Conservation (phyloP, 2,113 vertebrate genomes). For the Notarius lentiginosus region DNA sequence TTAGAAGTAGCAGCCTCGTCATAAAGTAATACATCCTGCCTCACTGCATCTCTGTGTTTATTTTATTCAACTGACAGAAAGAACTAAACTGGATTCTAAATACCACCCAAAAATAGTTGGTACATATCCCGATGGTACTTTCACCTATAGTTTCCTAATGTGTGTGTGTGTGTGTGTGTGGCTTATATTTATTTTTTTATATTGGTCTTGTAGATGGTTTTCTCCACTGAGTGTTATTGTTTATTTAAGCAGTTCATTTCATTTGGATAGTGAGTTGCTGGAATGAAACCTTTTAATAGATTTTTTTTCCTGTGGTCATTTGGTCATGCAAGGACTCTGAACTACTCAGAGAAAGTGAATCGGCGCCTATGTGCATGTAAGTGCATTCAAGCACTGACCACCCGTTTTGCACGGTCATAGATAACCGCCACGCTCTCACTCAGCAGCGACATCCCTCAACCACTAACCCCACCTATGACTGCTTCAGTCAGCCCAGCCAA, state of each 20-base stretch:
- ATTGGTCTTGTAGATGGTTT: neutral
- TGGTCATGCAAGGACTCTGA: slow-evolving; percentile 3
- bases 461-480: slow-evolving; percentile 16
- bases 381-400: slow-evolving; percentile 38
- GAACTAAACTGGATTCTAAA: neutral
- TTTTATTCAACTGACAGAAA: slow-evolving; percentile 3
- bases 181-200: slow-evolving; percentile 10
- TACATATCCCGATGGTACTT: neutral
- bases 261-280: neutral
- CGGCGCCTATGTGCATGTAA: slow-evolving; percentile 14
- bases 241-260: slow-evolving; percentile 25
- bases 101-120: neutral
- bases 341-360: slow-evolving; percentile 12
- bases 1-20: neutral
- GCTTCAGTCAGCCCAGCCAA: slow-evolving; percentile 17
- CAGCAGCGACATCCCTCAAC: slow-evolving; percentile 19
- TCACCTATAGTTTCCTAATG: neutral
- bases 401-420: slow-evolving; percentile 17
- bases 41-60: neutral
- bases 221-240: slow-evolving; percentile 17
- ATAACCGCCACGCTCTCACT: slow-evolving; percentile 22
- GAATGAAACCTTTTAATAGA: slow-evolving; percentile 28
- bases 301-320: slow-evolving; percentile 39
- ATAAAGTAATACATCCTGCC: neutral
- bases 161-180: too few species aligned